These are phyloP conservation scores for Drosophila serrata DNA, from an alignment of 1,140 invertebrate species.

Conservation along the genomic window DNA sequence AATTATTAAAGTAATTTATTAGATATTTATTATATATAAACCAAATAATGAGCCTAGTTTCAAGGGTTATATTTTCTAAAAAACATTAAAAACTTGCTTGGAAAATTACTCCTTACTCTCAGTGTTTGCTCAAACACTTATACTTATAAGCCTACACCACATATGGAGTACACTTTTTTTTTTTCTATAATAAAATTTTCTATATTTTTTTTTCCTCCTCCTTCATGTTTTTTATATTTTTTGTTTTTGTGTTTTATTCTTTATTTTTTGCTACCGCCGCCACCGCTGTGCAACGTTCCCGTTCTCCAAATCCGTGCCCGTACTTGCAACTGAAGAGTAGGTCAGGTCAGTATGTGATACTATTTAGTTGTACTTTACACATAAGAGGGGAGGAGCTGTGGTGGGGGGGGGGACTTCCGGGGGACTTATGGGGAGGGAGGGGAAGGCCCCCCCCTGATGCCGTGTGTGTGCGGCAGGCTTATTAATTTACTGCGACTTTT, in stretches of 20 bases:
- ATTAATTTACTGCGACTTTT: slow-evolving; percentile 54
- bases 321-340: slow-evolving; percentile 67
- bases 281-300: slow-evolving; percentile 59
- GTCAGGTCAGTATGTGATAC: slow-evolving; percentile 81
- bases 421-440: slow-evolving; percentile 12
- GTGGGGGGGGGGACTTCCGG: no score
- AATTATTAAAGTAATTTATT: not conserved
- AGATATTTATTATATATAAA: not conserved
- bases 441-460: slow-evolving; percentile 10
- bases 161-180: slow-evolving; percentile 55
- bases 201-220: slow-evolving; percentile 32
- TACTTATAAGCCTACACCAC: slow-evolving; percentile 41
- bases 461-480: slow-evolving; percentile 36
- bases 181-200: slow-evolving; percentile 73
- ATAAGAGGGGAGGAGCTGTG: slow-evolving; percentile 2
- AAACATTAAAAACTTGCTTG: not conserved
- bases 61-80: not conserved
- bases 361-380: slow-evolving; percentile 55
- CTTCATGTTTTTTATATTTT: slow-evolving; percentile 32
- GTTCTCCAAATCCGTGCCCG: slow-evolving; percentile 36
- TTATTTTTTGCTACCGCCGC: slow-evolving; percentile 47
- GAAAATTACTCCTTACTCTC: not conserved
- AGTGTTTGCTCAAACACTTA: slow-evolving; percentile 31
- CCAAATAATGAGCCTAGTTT: no score
- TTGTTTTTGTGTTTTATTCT: slow-evolving; percentile 37